Base-by-base conservation (phyloP, 1,140 invertebrate genomes). In the Microplitis mediator region DNA sequence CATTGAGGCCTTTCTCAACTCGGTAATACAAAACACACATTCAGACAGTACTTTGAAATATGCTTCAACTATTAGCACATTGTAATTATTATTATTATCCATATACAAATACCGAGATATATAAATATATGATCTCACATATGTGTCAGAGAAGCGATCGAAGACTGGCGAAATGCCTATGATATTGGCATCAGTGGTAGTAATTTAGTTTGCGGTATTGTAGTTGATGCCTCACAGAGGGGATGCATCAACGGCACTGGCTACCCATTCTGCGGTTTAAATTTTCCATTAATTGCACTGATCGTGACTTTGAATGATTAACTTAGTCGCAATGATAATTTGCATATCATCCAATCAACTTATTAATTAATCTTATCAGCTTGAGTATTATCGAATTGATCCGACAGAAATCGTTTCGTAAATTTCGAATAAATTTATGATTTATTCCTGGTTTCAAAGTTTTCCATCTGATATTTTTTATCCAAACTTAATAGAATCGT, bases 191-290 rank as follows among this genome's bases (percentile, higher is more conserved):
- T 73, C 74, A 51, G 73, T 45, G 39, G 39, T 75, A 79, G 73
- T 83, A 83, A 84, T 84, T 82, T 76, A 82, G 79, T 84, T 84
- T 81, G 71, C 67, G 31, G 73, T 61, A 51, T 45, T 69, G 74
- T 74, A 77, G 75, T 77, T 78, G 74, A 77, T 76, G 79, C 77
- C 39, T 45, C 39, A 73, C 54, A 52, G 39, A 34, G 35, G 23
- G 23, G 39, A 23, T 58, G 50, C 31, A 51, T 54, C 35, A 16
- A 23, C 2, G 56, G 6, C 23, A 58, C 56, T 66, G 63, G 16
- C 9, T 60, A 35, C 65, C 58, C 63, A 67, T 58, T 45, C 56
- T 67, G 64, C 51, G 71, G 63, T 62, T 67, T 62, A 31, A 14
- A 74, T 58, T 74, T 67, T 71, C 69, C 63, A 63, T 58, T 71